A percentile compares a stretch with the other conserved stretches of the same genome.
Evolutionary conservation across 1,140 invertebrate genomes (phyloP).

Genomic region (Nymphalis io): DNA sequence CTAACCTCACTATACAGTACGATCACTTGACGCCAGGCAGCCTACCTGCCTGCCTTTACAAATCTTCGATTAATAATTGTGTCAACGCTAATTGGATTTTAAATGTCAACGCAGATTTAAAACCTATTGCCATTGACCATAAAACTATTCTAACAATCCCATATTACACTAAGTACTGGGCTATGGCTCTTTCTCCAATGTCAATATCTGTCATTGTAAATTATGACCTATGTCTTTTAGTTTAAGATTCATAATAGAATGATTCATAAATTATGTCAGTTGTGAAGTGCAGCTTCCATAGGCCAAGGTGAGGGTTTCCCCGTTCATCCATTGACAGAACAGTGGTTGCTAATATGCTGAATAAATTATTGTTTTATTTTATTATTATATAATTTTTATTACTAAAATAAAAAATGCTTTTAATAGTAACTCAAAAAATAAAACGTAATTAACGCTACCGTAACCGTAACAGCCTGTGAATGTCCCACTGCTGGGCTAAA

Average conservation of each 20-base stretch:
- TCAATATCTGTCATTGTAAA: background rate
- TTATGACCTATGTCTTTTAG: background rate
- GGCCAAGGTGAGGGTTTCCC: conserved; percentile 24
- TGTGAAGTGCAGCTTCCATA: conserved; percentile 8
- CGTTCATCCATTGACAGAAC: conserved; percentile 19
- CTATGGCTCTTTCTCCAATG: background rate
- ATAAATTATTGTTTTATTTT: background rate
- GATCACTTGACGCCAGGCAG: too few relatives aligned
- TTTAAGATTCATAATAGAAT: background rate
- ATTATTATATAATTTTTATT: too few relatives aligned
- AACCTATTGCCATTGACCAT: conserved; percentile 31
- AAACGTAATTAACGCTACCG: too few relatives aligned
- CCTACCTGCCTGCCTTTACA: too few relatives aligned
- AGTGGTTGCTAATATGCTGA: conserved; percentile 17
- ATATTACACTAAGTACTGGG: conserved; percentile 14
- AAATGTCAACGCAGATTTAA: conserved; percentile 12
- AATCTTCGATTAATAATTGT: too few relatives aligned
- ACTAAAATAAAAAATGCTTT: too few relatives aligned
- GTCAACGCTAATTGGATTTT: too few relatives aligned
- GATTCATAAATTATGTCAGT: background rate
- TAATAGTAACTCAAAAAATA: too few relatives aligned
- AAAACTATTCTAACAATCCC: conserved; percentile 27
- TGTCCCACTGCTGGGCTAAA: too few relatives aligned
- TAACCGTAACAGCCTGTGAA: too few relatives aligned
- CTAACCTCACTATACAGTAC: too few relatives aligned